Conservation (phyloP, 2,797 vertebrate genomes). For the Aeoliscus strigatus region DNA sequence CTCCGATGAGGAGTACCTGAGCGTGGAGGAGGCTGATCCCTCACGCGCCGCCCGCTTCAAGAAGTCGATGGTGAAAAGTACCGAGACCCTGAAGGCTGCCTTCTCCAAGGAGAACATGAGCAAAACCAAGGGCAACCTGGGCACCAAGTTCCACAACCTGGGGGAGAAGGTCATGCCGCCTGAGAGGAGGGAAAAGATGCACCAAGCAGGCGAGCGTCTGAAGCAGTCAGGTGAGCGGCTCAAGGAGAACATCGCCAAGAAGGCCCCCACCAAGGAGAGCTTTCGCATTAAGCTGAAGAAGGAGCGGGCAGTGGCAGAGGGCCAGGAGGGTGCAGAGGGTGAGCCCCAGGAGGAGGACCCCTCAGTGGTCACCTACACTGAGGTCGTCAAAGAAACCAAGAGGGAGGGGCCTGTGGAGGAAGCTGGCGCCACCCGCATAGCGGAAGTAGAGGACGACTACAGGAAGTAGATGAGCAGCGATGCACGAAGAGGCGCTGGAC, state of each 20-base stretch:
- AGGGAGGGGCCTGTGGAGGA: conserved; percentile 76
- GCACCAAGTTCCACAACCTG: conserved; percentile 86
- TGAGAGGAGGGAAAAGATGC: conserved; percentile 87
- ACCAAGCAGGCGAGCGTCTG: conserved; percentile 84
- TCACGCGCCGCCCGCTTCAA: conserved; percentile 81
- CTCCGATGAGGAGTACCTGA: conserved; percentile 93
- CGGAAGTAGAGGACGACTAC: conserved; percentile 69
- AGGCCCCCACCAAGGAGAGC: conserved; percentile 83
- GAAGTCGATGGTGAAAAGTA: conserved; percentile 84
- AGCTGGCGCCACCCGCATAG: conserved; percentile 57
- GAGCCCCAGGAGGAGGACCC: conserved; percentile 6
- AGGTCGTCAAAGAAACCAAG: conserved; percentile 80
- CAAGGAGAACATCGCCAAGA: conserved; percentile 90
- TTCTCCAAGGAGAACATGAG: conserved; percentile 93
- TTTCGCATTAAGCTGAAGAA: conserved; percentile 90
- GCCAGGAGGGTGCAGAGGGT: conserved; percentile 77
- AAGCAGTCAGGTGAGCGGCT: conserved; percentile 85
- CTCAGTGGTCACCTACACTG: conserved; percentile 72
- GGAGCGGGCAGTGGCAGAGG: conserved; percentile 79
- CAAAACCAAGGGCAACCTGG: conserved; percentile 88
- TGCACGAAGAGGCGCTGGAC: conserved; percentile 3
- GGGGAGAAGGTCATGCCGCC: conserved; percentile 91
- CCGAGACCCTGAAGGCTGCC: conserved; percentile 89
- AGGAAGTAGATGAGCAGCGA: conserved; percentile 64
- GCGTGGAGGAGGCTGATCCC: conserved; percentile 79